Evolutionary conservation across 2,113 vertebrate species (phyloP).

Genomic region (Struthio camelus): DNA sequence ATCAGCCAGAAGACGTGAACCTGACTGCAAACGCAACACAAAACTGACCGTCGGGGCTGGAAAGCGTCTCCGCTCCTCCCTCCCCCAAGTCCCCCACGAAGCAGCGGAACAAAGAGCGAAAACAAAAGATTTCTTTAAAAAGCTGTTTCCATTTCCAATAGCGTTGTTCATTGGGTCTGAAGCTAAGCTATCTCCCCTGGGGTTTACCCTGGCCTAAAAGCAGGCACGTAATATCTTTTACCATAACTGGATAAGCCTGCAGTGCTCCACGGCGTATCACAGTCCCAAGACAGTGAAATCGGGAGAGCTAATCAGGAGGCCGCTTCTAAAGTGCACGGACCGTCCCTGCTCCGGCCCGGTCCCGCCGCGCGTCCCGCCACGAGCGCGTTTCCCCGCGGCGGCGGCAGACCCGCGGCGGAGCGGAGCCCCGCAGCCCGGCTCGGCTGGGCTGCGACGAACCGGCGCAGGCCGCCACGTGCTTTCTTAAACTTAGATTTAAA

Average conservation of each 20-base stretch:
- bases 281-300: neutral
- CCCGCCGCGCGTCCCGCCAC: neutral
- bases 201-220: slow-evolving; percentile 1
- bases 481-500: neutral
- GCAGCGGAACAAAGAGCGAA: neutral
- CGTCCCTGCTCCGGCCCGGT: neutral
- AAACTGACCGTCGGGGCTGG: neutral
- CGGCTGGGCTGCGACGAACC: neutral
- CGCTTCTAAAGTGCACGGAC: rapidly evolving
- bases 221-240: slow-evolving; percentile 32
- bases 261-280: neutral
- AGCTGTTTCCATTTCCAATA: slow-evolving; percentile 46
- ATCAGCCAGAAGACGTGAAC: rapidly evolving
- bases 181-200: slow-evolving; percentile 24
- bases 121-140: neutral
- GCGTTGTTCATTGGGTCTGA: neutral
- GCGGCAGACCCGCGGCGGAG: neutral
- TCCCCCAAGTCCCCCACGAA: rapidly evolving
- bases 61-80: rapidly evolving
- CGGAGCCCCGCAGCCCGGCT: neutral
- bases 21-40: neutral
- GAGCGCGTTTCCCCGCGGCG: neutral
- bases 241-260: slow-evolving; percentile 49
- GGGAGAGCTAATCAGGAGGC: rapidly evolving
- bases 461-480: neutral